Conservation (phyloP, 2,113 vertebrate species). For the Paraplagusia blochii region DNA sequence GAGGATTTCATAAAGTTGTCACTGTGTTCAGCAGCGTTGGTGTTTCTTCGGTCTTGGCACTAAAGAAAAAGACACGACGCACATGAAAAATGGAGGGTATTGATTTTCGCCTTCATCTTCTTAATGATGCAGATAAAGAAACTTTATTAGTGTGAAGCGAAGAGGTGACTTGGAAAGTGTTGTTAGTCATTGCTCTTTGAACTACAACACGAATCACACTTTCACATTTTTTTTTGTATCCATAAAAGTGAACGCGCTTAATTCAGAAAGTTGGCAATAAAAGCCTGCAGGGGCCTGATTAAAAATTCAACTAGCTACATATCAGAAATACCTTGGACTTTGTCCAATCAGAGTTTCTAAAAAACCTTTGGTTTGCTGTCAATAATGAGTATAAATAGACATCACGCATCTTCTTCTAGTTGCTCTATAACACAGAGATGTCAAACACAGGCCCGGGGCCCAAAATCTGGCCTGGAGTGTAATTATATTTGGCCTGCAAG, state of each 20-base stretch:
- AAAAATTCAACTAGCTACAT: conserved; percentile 51
- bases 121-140: conserved; percentile 32
- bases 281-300: conserved; percentile 48
- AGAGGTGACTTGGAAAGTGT: conserved; percentile 32
- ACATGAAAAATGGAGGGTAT: conserved; percentile 21
- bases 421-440: too few relatives aligned
- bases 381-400: too few relatives aligned
- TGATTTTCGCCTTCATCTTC: conserved; percentile 20
- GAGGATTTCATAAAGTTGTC: background rate
- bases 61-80: background rate
- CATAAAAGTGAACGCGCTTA: conserved; percentile 50
- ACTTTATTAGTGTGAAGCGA: conserved; percentile 33
- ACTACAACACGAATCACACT: conserved; percentile 55
- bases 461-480: too few relatives aligned
- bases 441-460: too few relatives aligned
- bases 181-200: conserved; percentile 53
- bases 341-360: conserved; percentile 63
- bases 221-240: conserved; percentile 61
- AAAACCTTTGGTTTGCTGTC: too few relatives aligned
- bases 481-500: too few relatives aligned
- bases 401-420: too few relatives aligned
- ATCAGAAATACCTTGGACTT: conserved; percentile 41
- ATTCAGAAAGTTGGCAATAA: conserved; percentile 40
- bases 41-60: background rate
- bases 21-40: background rate